Evolutionary conservation across 2,888 invertebrate species (phyloP), one percentile per base, ranked within the genome.

Genomic region (Erpobdella octoculata): DNA sequence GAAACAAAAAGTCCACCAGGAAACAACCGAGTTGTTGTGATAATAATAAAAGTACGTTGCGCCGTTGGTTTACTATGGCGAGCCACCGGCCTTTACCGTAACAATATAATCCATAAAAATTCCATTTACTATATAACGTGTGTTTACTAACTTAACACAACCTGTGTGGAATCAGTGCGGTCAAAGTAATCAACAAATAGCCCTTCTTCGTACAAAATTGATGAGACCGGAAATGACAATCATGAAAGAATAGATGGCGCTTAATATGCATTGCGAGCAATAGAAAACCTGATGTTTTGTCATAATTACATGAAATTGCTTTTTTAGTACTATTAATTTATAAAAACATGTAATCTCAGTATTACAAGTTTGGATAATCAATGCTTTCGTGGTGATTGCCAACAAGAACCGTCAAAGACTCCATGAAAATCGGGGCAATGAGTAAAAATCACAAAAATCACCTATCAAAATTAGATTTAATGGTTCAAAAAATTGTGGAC

Each of bases 141-240:
- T 28, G 28, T 53, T 53, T 53, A 53, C 53, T 25, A 53, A 53
- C 53, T 28, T 53, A 53, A 53, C 21, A 21, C 21, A 21, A 25
- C 28, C 53, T 53, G 21, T 53, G 21, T 25, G 28, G 28, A 53
- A 21, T 53, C 28, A 53, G 21, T 28, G 28, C 21, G 53, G 6
- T 28, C 28, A 53, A 28, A 28, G 28, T 25, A 53, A 28, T 53
- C 53, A 21, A 25, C 21, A 28, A 25, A 53, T 53, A 6, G 37
- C 66, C 41, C 28, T 66, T 41, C 41, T 66, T 66, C 38, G 37
- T 66, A 41, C 31, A 62, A 62, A 62, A 62, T 21, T 62, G 21
- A 31, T 33, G 62, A 62, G 31, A 62, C 62, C 62, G 62, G 62
- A 35, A 62, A 62, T 62, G 62, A 62, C 62, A 62, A 62, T 62